These are phyloP conservation scores for Psammodynastes pulverulentus DNA, from an alignment of 2,113 vertebrate genomes.

Conservation along the genomic window DNA sequence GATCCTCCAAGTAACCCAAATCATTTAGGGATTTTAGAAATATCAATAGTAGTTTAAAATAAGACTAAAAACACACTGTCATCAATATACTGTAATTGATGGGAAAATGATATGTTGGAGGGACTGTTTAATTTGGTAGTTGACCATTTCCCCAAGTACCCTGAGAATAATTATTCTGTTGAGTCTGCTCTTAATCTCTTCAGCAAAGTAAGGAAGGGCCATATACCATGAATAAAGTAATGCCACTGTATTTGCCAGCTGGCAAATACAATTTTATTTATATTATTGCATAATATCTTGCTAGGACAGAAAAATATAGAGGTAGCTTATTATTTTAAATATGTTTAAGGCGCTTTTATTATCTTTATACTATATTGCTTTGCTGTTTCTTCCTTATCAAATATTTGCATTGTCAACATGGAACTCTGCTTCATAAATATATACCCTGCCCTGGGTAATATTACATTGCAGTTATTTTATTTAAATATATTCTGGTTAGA, in stretches of 20 bases:
- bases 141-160: background rate
- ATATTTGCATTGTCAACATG: conserved; percentile 51
- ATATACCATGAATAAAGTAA: background rate
- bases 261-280: background rate
- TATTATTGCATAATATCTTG: background rate
- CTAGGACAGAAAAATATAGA: background rate
- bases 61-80: background rate
- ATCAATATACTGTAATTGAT: background rate
- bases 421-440: conserved; percentile 2
- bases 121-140: background rate
- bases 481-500: background rate
- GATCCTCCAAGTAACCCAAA: background rate
- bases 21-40: background rate
- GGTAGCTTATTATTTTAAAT: conserved; percentile 23
- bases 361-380: conserved; percentile 17
- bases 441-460: background rate
- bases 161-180: background rate
- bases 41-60: background rate
- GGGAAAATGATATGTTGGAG: background rate
- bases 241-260: background rate
- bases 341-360: conserved; percentile 26
- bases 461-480: background rate
- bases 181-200: background rate
- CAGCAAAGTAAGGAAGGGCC: background rate
- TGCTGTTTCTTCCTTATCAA: conserved; percentile 43